phyloP scores from a whole-genome alignment of 2,113 vertebrate genomes.

The Colossoma macropomum region DNA sequence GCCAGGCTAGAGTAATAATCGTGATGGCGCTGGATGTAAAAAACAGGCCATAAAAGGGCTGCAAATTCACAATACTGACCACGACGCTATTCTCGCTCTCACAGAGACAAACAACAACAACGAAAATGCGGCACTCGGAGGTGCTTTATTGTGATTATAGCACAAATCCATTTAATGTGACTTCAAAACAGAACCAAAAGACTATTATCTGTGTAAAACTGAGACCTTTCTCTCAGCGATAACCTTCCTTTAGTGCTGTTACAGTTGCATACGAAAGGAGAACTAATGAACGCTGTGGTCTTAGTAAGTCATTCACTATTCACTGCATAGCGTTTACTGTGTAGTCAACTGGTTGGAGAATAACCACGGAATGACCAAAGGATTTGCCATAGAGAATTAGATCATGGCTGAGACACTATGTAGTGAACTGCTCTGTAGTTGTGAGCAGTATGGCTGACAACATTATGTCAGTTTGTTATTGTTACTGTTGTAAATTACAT shows the following conservation, averaged over 20 bases:
- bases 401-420: too few species aligned
- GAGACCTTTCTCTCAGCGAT: background rate
- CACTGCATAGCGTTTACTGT: too few species aligned
- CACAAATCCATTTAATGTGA: constrained; percentile 6
- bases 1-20: constrained; percentile 61
- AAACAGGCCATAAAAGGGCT: constrained; percentile 22
- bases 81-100: background rate
- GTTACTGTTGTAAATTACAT: too few species aligned
- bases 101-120: background rate
- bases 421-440: too few species aligned
- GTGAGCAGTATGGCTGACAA: too few species aligned
- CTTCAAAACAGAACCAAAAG: constrained; percentile 8
- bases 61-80: constrained; percentile 20
- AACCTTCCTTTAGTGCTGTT: background rate
- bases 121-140: background rate
- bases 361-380: too few species aligned
- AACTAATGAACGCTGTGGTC: too few species aligned
- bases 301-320: too few species aligned
- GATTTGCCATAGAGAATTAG: too few species aligned
- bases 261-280: too few species aligned
- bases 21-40: constrained; percentile 63
- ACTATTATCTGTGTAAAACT: background rate
- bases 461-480: too few species aligned
- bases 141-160: background rate
- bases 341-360: too few species aligned